Percentiles rank a stretch among this genome's conserved stretches.
phyloP scores from a whole-genome alignment of 2,797 vertebrate species.

The Neosilurus mollespiculum region DNA sequence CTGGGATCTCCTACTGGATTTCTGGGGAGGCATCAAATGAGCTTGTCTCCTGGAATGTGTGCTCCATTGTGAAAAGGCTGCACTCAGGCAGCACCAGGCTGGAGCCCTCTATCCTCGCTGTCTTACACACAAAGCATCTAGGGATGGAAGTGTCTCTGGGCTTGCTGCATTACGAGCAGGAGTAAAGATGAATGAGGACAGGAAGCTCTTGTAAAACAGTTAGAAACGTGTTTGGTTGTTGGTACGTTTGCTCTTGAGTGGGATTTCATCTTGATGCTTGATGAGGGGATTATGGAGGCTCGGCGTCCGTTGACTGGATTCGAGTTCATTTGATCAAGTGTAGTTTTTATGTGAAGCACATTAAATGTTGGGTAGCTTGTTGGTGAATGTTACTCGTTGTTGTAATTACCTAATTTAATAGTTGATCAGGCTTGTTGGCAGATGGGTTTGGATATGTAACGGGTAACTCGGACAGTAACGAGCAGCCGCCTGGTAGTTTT shows the following conservation, averaged over 20 bases:
- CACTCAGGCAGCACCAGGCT: constrained; percentile 5
- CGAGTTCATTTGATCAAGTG: not conserved
- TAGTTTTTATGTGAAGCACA: not conserved
- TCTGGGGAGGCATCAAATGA: constrained; percentile 42
- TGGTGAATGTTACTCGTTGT: not conserved
- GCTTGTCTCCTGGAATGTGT: constrained; percentile 27
- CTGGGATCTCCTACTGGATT: constrained; percentile 23
- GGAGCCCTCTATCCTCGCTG: constrained; percentile 5
- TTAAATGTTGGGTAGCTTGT: not conserved
- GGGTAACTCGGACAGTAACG: not conserved
- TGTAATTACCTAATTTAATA: not conserved
- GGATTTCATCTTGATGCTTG: not conserved
- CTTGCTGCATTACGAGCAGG: not conserved
- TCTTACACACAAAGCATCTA: not conserved
- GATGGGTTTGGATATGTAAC: not conserved
- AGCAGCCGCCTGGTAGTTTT: not conserved
- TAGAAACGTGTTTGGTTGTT: not conserved
- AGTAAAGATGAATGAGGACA: not conserved
- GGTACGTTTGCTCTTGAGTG: not conserved
- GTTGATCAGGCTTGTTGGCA: not conserved
- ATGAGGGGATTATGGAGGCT: not conserved
- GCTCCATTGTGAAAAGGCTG: constrained; percentile 41
- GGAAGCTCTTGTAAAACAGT: not conserved
- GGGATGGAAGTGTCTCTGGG: constrained; percentile 9
- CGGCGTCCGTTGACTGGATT: not conserved